Evolutionary conservation across 2,888 invertebrate species (phyloP), one percentile per base, ranked within the genome.

Genomic region (Chirona hameri): DNA sequence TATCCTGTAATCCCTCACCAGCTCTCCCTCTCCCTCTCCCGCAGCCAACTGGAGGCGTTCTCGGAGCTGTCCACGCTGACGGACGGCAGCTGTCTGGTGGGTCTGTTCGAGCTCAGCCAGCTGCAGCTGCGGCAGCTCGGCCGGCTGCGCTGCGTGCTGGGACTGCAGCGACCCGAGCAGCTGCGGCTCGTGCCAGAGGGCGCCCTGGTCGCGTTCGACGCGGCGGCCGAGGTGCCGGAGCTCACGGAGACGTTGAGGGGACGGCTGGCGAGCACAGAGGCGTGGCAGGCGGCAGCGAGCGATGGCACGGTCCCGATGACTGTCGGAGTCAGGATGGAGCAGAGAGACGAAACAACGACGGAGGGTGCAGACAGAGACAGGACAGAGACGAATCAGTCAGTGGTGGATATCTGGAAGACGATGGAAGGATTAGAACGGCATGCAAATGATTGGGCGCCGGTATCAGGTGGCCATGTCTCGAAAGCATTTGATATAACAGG

Each of bases 201-300:
- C 31, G n/a, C n/a, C 72, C 72, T 72, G 72, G 72, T 72, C 31
- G n/a, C 72, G 4, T 72, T 72, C 31, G 72, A 72, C 72, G 29
- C 72, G 31, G 72, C 72, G 18, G 21, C 72, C 1, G 72, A 72
- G 72, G 72, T 72, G 29, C 14, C 14, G 9, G 69, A 69, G 29
- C 69, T 69, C n/a, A 69, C 69, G 27, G 69, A 14, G n/a, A 27
- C 27, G 29, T 29, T 69, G 12, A 14, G 24, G n/a, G 29, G n/a
- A 10, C 29, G 27, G 69, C 2, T 12, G 29, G 29, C 69, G n/a
- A 27, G 10, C 7, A 69, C 69, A 1, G 69, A 12, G n/a, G 29
- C 29, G 29, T 24, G 29, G 29, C 10, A 29, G 29, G 29, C 10
- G 14, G 14, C 29, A 27, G 29, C 10, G 29, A 29, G 69, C 29